Conservation (phyloP, 2,797 vertebrate species). For the Coilia nasus region DNA sequence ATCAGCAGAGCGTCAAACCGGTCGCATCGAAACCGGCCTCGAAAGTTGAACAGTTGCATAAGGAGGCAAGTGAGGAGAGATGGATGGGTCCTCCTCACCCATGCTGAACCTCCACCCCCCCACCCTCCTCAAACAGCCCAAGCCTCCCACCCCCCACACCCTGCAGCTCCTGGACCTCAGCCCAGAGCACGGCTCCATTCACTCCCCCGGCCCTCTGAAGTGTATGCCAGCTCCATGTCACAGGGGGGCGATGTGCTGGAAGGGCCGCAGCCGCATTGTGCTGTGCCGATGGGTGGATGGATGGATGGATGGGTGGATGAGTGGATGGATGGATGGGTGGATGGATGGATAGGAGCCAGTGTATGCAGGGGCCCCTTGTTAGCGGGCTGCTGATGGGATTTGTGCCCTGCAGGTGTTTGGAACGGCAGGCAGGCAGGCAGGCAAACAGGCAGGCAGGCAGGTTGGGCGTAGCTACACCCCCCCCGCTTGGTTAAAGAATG, state of each 20-base stretch:
- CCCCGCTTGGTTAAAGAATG: not conserved
- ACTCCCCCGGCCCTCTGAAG: not conserved
- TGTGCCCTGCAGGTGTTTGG: conserved; percentile 1
- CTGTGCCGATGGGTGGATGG: not conserved
- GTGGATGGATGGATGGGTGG: not conserved
- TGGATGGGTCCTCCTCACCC: not conserved
- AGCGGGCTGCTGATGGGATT: not conserved
- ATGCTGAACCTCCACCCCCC: not conserved
- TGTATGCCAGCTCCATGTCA: not conserved
- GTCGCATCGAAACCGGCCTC: not conserved
- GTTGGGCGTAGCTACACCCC: not conserved
- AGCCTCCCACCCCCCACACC: not conserved
- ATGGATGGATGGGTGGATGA: not conserved
- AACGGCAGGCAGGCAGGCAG: not conserved
- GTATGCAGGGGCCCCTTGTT: not conserved
- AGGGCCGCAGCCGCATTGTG: no score
- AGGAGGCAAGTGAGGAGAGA: not conserved
- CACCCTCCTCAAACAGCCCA: no score
- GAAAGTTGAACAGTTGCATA: not conserved
- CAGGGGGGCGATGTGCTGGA: not conserved
- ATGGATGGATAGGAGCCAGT: not conserved
- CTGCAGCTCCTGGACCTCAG: not conserved
- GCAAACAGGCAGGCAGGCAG: not conserved
- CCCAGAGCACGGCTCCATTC: not conserved
- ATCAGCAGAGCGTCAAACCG: not conserved